A percentile compares a stretch with the other conserved stretches of the same genome.
Evolutionary conservation across 2,888 invertebrate genomes (phyloP).

Genomic region (Athrips mouffetella): DNA sequence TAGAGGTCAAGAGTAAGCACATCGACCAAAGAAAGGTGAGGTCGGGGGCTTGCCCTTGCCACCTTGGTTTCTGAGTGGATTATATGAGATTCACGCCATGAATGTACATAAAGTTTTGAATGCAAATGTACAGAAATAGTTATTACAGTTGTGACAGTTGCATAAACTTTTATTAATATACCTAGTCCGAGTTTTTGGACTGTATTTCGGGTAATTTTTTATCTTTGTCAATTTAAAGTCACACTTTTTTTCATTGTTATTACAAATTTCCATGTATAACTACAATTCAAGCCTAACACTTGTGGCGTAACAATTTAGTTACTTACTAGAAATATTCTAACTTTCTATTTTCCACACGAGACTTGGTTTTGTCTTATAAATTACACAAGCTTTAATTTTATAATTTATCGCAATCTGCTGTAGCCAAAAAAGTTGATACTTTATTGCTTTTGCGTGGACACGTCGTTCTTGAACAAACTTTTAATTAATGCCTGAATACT

Average conservation of each 20-base stretch:
- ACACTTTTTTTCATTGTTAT: conserved; percentile 47
- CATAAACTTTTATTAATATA: no score
- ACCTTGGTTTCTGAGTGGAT: no score
- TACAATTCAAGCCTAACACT: conserved; percentile 54
- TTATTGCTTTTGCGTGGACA: conserved; percentile 54
- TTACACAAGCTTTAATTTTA: conserved; percentile 63
- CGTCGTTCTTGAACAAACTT: conserved; percentile 8
- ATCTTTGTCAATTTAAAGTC: conserved; percentile 46
- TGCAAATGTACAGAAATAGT: no score
- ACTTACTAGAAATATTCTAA: conserved; percentile 42
- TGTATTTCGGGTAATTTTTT: conserved; percentile 58
- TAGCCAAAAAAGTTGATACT: conserved; percentile 39
- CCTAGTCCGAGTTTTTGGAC: conserved; percentile 55
- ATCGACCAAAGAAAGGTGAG: no score
- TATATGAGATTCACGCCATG: no score
- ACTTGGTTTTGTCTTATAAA: conserved; percentile 48
- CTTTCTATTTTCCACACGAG: conserved; percentile 54
- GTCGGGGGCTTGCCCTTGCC: no score
- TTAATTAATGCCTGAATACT: background rate
- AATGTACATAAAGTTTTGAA: no score
- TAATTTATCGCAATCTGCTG: conserved; percentile 60
- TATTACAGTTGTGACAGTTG: no score
- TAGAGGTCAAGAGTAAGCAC: no score
- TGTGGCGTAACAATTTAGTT: conserved; percentile 64
- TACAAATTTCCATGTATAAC: conserved; percentile 46